These are phyloP conservation scores for Agriopis leucophaearia DNA, from an alignment of 2,888 invertebrate genomes.

Conservation along the genomic window DNA sequence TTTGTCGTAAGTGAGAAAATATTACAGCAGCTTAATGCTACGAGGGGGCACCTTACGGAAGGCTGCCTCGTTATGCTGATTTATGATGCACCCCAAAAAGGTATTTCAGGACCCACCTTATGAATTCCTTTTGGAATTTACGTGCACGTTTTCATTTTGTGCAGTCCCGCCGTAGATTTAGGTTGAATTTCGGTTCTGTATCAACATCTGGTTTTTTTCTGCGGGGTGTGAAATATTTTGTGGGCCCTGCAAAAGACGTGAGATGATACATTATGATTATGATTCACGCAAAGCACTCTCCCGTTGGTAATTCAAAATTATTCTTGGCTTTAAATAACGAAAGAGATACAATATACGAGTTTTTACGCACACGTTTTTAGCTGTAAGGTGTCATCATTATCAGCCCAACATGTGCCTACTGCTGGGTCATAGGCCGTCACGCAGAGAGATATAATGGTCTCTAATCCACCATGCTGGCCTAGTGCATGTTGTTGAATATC, in stretches of 20 bases:
- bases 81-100: constrained; percentile 77
- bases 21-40: constrained; percentile 83
- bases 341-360: not conserved
- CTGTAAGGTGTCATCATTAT: not conserved
- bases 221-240: constrained; percentile 32
- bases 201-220: constrained; percentile 37
- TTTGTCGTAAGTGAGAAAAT: constrained; percentile 85
- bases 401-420: too few relatives aligned
- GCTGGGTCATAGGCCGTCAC: too few relatives aligned
- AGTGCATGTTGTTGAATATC: too few relatives aligned
- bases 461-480: too few relatives aligned
- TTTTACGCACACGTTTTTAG: not conserved
- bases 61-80: constrained; percentile 82
- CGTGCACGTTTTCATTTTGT: constrained; percentile 56
- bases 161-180: constrained; percentile 43
- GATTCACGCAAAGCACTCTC: constrained; percentile 31
- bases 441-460: too few relatives aligned
- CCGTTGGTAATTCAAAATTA: constrained; percentile 24
- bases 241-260: constrained; percentile 21
- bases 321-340: constrained; percentile 3
- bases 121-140: constrained; percentile 71
- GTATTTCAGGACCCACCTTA: constrained; percentile 70
- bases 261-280: constrained; percentile 36
- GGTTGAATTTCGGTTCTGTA: constrained; percentile 41
- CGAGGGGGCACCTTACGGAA: constrained; percentile 79